A percentile compares a stretch with the other conserved stretches of the same genome.
These are phyloP conservation scores for Bucco capensis DNA, from an alignment of 2,113 vertebrate species.

Conservation along the genomic window DNA sequence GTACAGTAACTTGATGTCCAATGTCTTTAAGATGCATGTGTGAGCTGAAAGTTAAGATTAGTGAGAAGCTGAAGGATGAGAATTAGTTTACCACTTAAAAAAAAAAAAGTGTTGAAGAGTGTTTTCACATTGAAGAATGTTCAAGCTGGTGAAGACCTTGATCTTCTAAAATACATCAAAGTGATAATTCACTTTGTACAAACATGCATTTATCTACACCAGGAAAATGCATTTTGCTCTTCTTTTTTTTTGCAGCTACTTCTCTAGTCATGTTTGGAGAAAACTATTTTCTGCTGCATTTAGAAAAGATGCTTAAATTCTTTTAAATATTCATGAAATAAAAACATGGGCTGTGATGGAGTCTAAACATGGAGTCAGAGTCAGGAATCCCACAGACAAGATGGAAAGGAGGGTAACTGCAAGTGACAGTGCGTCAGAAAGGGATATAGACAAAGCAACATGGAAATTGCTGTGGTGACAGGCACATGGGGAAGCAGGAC, in stretches of 20 bases:
- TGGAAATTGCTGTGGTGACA: background rate
- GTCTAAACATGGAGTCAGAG: background rate
- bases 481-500: rapidly evolving
- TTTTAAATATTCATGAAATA: background rate
- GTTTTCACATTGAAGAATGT: too few relatives aligned
- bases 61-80: background rate
- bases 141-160: background rate
- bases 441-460: background rate
- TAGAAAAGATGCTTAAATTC: background rate
- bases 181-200: background rate
- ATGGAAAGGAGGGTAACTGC: background rate
- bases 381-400: background rate
- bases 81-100: background rate
- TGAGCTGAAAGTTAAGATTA: background rate
- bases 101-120: background rate
- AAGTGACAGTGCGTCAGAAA: background rate
- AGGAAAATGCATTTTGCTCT: background rate
- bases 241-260: background rate
- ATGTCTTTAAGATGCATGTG: background rate
- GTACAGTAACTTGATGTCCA: background rate
- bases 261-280: background rate
- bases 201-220: background rate
- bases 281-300: background rate
- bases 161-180: background rate
- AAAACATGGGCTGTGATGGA: background rate